phyloP scores from a whole-genome alignment of 2,797 vertebrate genomes.

The Vespertilio murinus region DNA sequence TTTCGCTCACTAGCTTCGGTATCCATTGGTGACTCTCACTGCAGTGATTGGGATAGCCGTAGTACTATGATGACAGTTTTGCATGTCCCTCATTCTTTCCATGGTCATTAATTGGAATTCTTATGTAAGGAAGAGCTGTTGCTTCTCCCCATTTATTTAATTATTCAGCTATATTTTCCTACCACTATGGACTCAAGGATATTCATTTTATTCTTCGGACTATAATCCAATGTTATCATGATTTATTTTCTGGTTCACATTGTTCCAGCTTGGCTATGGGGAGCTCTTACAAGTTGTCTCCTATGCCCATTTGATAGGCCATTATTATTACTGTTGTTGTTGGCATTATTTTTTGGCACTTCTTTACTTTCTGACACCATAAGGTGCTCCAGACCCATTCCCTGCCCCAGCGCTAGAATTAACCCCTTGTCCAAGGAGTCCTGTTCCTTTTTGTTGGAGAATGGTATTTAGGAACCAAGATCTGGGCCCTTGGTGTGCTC shows the following conservation, averaged over 20 bases:
- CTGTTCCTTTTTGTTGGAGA: not conserved
- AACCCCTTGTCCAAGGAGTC: not conserved
- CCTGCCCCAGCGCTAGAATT: not conserved
- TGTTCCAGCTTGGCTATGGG: not conserved
- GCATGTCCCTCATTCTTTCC: not conserved
- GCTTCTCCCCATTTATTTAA: not conserved
- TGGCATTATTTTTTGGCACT: not conserved
- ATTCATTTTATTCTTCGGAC: not conserved
- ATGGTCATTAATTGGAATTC: not conserved
- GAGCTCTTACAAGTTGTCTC: not conserved
- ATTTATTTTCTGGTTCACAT: not conserved
- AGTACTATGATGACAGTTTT: not conserved
- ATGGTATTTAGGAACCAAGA: not conserved
- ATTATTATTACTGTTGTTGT: not conserved
- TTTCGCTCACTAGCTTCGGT: not conserved
- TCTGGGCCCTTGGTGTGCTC: not conserved
- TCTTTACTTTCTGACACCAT: not conserved
- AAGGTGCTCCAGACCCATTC: not conserved
- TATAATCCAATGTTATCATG: not conserved
- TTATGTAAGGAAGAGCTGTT: not conserved
- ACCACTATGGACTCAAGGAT: not conserved
- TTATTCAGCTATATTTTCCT: not conserved
- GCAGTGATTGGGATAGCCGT: too few relatives aligned
- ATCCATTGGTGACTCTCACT: rapidly evolving
- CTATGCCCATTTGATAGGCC: not conserved